phyloP scores from a whole-genome alignment of 2,797 vertebrate species.

The Todus mexicanus region DNA sequence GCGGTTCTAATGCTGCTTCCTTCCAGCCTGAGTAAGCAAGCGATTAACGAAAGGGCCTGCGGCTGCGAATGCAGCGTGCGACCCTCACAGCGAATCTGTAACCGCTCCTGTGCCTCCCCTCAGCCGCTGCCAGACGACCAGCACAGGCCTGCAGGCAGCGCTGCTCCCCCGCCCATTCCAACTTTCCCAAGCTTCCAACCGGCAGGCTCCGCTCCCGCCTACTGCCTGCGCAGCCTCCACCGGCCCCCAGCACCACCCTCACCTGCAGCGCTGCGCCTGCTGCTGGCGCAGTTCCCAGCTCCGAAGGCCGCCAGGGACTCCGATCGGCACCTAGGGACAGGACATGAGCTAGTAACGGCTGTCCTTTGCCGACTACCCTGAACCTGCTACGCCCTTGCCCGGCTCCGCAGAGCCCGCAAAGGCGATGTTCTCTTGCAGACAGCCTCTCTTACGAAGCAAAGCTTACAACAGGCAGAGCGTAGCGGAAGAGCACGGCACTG shows the following conservation, averaged over 20 bases:
- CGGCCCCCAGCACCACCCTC: neutral
- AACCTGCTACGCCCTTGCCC: neutral
- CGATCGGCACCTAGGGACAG: rapidly evolving
- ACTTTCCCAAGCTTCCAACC: too few species aligned
- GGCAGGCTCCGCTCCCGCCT: neutral
- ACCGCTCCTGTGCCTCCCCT: neutral
- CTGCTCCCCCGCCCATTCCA: too few species aligned
- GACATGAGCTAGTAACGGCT: neutral
- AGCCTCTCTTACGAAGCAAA: neutral
- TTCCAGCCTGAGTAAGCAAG: neutral
- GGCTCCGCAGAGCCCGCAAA: too few species aligned
- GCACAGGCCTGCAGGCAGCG: too few species aligned
- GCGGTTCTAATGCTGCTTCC: neutral
- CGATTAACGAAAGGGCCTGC: too few species aligned
- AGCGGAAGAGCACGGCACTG: neutral
- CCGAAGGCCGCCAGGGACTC: neutral
- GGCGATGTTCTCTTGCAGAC: neutral
- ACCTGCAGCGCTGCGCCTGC: too few species aligned
- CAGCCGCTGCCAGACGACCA: too few species aligned
- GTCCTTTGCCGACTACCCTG: neutral
- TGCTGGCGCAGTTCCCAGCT: neutral
- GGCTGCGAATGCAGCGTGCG: rapidly evolving
- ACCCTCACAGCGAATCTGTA: neutral
- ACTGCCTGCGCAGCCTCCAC: too few species aligned
- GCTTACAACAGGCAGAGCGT: neutral